Percentiles rank a stretch among this genome's conserved stretches.
phyloP scores from a whole-genome alignment of 2,888 invertebrate species.

The Oxytorus armatus region DNA sequence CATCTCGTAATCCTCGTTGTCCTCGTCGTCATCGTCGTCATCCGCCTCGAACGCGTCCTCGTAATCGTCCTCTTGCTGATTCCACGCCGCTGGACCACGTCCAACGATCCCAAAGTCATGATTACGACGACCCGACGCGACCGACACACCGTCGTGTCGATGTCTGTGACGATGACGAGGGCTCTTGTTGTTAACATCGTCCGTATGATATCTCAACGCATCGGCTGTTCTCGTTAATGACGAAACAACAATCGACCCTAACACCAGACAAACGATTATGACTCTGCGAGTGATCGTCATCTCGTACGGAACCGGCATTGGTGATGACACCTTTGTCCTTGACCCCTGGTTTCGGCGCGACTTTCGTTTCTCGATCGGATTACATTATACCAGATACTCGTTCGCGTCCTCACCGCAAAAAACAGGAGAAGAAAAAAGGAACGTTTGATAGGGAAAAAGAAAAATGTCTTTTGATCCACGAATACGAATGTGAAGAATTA shows the following conservation, averaged over 20 bases:
- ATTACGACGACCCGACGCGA: conserved; percentile 44
- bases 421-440: neutral
- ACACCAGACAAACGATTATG: conserved; percentile 70
- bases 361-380: conserved; percentile 60
- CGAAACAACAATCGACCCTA: conserved; percentile 72
- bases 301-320: conserved; percentile 61
- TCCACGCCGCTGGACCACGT: conserved; percentile 65
- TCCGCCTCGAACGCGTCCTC: conserved; percentile 63
- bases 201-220: conserved; percentile 73
- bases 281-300: conserved; percentile 75
- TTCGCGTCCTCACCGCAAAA: conserved; percentile 41
- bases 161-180: conserved; percentile 79
- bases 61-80: conserved; percentile 72
- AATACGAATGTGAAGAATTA: too few species aligned
- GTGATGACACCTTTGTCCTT: conserved; percentile 37
- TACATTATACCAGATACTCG: conserved; percentile 60
- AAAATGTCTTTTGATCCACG: too few species aligned
- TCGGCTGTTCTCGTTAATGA: conserved; percentile 66
- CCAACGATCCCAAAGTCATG: conserved; percentile 49
- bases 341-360: conserved; percentile 50
- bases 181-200: conserved; percentile 61
- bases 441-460: neutral
- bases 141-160: conserved; percentile 76
- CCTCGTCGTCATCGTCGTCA: conserved; percentile 69
- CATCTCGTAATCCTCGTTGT: conserved; percentile 63